Percentiles rank a stretch among this genome's conserved stretches.
phyloP scores from a whole-genome alignment of 2,888 invertebrate species.

The Drosophila buzzatii region DNA sequence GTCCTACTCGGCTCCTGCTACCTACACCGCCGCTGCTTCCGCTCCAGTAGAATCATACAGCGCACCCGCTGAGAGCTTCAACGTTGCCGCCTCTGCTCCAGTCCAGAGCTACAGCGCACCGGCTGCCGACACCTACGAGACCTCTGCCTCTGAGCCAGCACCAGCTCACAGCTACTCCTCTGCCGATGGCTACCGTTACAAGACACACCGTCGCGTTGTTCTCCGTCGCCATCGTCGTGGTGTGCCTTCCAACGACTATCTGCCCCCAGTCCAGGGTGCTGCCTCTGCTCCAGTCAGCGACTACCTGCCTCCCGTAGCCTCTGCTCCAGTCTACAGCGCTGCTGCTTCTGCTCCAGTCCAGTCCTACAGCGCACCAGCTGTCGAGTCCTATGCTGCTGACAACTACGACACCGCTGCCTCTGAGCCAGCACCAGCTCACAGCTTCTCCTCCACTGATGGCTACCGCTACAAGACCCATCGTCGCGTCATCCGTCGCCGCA shows the following conservation, averaged over 20 bases:
- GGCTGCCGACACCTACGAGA: conserved; percentile 58
- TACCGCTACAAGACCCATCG: conserved; percentile 83
- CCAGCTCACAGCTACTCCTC: conserved; percentile 53
- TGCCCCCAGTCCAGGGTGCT: conserved; percentile 71
- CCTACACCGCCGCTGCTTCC: not conserved
- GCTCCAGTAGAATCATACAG: conserved; percentile 10
- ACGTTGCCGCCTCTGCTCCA: conserved; percentile 39
- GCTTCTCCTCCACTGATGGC: conserved; percentile 80
- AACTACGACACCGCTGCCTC: conserved; percentile 51
- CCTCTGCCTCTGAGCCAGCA: conserved; percentile 70
- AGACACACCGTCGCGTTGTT: conserved; percentile 71
- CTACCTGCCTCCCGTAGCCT: conserved; percentile 68
- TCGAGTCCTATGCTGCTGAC: conserved; percentile 40
- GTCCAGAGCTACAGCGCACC: conserved; percentile 46
- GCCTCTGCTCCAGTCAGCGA: conserved; percentile 66
- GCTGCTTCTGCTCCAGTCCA: conserved; percentile 48
- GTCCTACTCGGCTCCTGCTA: conserved; percentile 21
- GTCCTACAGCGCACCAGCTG: conserved; percentile 23
- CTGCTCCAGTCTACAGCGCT: conserved; percentile 53
- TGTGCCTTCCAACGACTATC: conserved; percentile 78
- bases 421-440: conserved; percentile 72
- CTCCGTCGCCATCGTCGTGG: conserved; percentile 81
- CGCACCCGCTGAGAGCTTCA: not conserved
- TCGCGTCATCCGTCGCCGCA: conserved; percentile 78
- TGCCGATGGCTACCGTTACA: conserved; percentile 82